A percentile compares a stretch with the other conserved stretches of the same genome.
phyloP scores from a whole-genome alignment of 1,140 invertebrate species.

The Prorops nasuta region DNA sequence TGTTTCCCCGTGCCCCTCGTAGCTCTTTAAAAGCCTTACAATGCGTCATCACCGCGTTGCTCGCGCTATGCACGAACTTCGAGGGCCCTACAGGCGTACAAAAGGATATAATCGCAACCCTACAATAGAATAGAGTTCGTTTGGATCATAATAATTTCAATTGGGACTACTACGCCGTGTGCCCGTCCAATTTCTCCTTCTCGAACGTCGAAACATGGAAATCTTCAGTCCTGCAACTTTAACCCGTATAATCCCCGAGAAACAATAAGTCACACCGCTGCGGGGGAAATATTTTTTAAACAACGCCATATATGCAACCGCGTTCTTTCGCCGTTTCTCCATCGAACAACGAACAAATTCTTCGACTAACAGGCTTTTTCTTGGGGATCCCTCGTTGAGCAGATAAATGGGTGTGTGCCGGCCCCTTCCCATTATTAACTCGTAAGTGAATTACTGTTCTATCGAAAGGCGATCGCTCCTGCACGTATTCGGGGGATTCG shows the following conservation, averaged over 20 bases:
- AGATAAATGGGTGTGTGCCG: conserved; percentile 46
- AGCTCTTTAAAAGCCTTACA: conserved; percentile 45
- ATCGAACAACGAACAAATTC: too few relatives aligned
- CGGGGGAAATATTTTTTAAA: too few relatives aligned
- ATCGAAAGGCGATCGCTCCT: conserved; percentile 48
- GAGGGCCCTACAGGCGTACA: conserved; percentile 42
- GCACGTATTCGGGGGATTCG: conserved; percentile 34
- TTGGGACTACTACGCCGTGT: conserved; percentile 32
- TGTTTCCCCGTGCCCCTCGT: conserved; percentile 30
- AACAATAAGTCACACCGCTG: too few relatives aligned
- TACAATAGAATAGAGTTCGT: conserved; percentile 47
- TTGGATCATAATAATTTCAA: conserved; percentile 50
- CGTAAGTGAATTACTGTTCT: conserved; percentile 56
- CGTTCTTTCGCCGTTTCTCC: too few relatives aligned
- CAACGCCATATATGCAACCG: too few relatives aligned
- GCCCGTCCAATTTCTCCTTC: too few relatives aligned
- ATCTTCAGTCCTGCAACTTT: too few relatives aligned
- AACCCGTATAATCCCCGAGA: too few relatives aligned
- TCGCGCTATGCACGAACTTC: conserved; percentile 18
- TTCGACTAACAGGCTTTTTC: too few relatives aligned
- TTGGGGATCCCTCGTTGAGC: conserved; percentile 4
- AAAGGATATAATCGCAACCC: conserved; percentile 50
- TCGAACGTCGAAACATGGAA: too few relatives aligned
- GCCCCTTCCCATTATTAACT: conserved; percentile 52
- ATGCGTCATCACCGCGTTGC: conserved; percentile 42